Evolutionary conservation across 1,140 invertebrate genomes (phyloP).

Genomic region (Goniozus legneri): DNA sequence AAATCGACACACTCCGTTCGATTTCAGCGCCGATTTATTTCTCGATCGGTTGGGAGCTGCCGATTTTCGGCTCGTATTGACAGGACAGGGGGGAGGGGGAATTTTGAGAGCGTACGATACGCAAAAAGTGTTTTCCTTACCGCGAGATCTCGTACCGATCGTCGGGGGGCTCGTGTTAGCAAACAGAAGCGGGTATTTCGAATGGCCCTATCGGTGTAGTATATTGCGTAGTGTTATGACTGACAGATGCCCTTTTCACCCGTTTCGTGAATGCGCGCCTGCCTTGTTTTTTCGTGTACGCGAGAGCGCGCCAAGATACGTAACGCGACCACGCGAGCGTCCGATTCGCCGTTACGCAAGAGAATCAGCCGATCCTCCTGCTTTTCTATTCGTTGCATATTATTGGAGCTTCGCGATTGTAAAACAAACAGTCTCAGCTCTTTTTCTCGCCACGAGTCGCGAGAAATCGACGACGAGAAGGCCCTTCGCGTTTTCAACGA

Average conservation of each 20-base stretch:
- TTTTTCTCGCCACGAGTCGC: no score
- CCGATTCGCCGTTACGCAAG: neutral
- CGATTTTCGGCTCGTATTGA: no score
- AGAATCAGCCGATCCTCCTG: neutral
- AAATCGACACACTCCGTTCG: no score
- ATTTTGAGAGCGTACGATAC: neutral
- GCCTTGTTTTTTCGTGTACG: neutral
- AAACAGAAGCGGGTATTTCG: neutral
- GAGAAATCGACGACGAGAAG: no score
- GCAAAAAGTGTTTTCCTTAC: neutral
- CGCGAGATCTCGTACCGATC: neutral
- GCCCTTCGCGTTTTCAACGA: no score
- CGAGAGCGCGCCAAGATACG: no score
- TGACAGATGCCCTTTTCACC: slow-evolving; percentile 23
- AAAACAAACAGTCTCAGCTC: no score
- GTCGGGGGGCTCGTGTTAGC: neutral
- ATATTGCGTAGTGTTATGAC: slow-evolving; percentile 16
- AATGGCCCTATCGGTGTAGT: neutral
- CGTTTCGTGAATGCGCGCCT: neutral
- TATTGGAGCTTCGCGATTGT: no score
- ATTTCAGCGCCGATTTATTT: no score
- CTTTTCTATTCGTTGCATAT: no score
- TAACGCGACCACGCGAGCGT: neutral
- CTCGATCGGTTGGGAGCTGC: no score
- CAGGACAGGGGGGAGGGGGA: no score